Conservation (phyloP, 2,888 invertebrate genomes). For the Therioaphis trifolii region DNA sequence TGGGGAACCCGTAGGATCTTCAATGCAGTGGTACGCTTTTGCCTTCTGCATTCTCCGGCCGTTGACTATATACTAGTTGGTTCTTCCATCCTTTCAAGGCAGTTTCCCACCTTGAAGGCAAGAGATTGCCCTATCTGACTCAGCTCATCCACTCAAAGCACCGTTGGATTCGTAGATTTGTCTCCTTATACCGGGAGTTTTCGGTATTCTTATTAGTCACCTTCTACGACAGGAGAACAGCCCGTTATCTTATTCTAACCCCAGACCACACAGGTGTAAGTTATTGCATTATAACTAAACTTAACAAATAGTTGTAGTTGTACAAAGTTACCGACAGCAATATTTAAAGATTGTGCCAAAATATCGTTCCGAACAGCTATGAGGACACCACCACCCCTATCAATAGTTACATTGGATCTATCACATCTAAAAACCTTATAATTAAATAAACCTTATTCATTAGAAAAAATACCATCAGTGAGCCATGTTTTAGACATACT, state of each 20-base stretch:
- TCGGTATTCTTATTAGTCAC: constrained; percentile 32
- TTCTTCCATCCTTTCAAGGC: constrained; percentile 41
- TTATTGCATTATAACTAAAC: not conserved
- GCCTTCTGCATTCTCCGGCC: constrained; percentile 43
- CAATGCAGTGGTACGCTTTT: constrained; percentile 47
- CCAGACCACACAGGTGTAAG: not conserved
- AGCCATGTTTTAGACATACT: not conserved
- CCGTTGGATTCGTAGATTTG: constrained; percentile 41
- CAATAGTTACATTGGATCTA: not conserved
- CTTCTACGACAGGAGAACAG: constrained; percentile 18
- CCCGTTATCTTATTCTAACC: constrained; percentile 21
- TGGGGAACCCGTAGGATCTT: not conserved
- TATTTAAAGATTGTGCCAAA: too few species aligned
- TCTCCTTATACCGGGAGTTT: constrained; percentile 58
- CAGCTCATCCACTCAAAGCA: constrained; percentile 30
- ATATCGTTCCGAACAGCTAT: not conserved
- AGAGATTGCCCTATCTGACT: constrained; percentile 44
- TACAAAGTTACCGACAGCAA: too few species aligned
- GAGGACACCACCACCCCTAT: not conserved
- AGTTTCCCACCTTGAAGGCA: constrained; percentile 41
- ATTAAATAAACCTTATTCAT: not conserved
- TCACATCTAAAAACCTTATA: constrained; percentile 2
- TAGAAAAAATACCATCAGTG: not conserved
- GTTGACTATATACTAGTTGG: constrained; percentile 31
- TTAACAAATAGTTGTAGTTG: too few species aligned